Base-by-base conservation (phyloP, 1,140 invertebrate species). In the Drosophila sturtevanti region DNA sequence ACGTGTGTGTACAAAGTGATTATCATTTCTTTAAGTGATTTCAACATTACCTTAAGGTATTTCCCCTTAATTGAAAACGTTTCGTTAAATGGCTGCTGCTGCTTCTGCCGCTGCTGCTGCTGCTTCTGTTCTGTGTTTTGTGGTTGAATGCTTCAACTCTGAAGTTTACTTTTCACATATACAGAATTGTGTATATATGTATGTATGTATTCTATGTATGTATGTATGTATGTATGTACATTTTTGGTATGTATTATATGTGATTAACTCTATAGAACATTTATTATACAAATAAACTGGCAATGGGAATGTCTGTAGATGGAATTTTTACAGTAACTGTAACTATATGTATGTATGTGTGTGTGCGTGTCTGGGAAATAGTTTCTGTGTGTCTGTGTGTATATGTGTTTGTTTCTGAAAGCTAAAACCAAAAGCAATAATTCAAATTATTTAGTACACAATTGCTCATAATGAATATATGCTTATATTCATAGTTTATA, bases 21-120 rank as follows among this genome's bases (percentile, higher is more conserved):
- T 86, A 86, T 87, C 85, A 86, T 86, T 86, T 87, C 82, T 86
- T 81, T 86, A 86, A 86, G 84, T 86, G 81, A 86, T 86, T 86
- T 87, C 71, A 87, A 72, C 82, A 79, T 87, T 81, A 87, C 81
- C 81, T 86, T 69, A 75, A 86, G 82, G 81, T 86, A 87, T 87
- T 79, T 60, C 27, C 69, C 55, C 74, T 68, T 87, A 86, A 86
- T 86, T 86, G 82, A 86, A 85, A 81, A 87, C 78, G 79, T 77
- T 86, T 78, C 79, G 68, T 78, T 87, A 86, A 86, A 86, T 87
- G 81, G 68, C 78, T 81, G 68, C 60, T 31, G 62, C 27, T 41
- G 37, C 22, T 48, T 35, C 41, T 77, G 74, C 48, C 5, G 16
- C 16, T 48, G 41, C 37, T 63, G n/a, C 31, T 62, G 72, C 38